phyloP scores from a whole-genome alignment of 2,797 vertebrate species.

The Oreortyx pictus region DNA sequence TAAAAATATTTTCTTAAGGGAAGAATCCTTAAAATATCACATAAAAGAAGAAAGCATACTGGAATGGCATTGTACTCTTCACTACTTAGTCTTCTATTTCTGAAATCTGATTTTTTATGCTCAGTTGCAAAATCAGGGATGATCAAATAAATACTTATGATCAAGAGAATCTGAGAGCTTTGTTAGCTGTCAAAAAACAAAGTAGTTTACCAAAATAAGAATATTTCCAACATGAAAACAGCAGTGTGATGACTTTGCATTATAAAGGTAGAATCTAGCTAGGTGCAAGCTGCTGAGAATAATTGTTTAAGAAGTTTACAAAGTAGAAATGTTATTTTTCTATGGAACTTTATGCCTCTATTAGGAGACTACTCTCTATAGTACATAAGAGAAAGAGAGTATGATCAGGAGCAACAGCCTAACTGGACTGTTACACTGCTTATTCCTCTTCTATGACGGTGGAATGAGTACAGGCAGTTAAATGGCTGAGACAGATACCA shows the following conservation, averaged over 20 bases:
- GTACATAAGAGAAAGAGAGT: background rate
- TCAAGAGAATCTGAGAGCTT: rapidly evolving
- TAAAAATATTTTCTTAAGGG: background rate
- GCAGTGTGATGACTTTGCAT: background rate
- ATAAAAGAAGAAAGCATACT: background rate
- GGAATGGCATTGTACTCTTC: background rate
- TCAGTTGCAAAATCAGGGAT: background rate
- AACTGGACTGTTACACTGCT: background rate
- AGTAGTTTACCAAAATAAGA: rapidly evolving
- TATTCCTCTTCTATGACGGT: background rate
- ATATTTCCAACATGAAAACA: background rate
- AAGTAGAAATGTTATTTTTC: background rate
- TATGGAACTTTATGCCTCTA: background rate
- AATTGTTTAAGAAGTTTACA: background rate
- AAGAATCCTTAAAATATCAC: background rate
- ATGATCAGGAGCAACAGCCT: background rate
- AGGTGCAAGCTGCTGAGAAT: background rate
- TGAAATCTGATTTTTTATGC: background rate
- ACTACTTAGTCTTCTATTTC: background rate
- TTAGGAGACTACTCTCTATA: background rate
- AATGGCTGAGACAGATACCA: background rate
- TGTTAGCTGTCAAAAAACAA: background rate
- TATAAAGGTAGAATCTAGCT: background rate
- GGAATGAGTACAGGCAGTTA: background rate
- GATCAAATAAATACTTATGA: background rate